Percentiles rank a stretch among this genome's conserved stretches.
phyloP scores from a whole-genome alignment of 2,113 vertebrate genomes.

The Takifugu bimaculatus region DNA sequence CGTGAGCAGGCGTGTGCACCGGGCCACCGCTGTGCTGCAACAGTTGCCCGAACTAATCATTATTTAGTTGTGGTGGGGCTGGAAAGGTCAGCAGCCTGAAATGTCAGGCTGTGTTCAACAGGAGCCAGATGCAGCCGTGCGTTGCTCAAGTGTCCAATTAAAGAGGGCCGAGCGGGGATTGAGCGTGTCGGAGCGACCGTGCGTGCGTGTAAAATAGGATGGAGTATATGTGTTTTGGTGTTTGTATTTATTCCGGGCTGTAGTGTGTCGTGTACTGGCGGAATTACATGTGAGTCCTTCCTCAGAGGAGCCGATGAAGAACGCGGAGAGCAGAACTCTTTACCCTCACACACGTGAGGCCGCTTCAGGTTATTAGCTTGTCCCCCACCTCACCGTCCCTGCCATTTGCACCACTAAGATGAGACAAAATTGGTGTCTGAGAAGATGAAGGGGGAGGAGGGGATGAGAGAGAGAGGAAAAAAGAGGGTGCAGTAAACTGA shows the following conservation, averaged over 20 bases:
- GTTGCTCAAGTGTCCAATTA: slow-evolving; percentile 93
- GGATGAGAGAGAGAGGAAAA: no score
- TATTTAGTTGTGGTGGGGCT: slow-evolving; percentile 89
- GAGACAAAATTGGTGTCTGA: no score
- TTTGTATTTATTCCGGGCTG: slow-evolving; percentile 1
- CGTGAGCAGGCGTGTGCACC: slow-evolving; percentile 22
- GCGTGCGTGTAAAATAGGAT: slow-evolving; percentile 18
- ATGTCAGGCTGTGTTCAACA: slow-evolving; percentile 97
- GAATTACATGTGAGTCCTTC: slow-evolving; percentile 66
- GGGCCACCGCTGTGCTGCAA: slow-evolving; percentile 84
- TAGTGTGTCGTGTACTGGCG: slow-evolving; percentile 1
- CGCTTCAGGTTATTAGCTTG: slow-evolving; percentile 62
- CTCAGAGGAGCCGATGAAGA: slow-evolving; percentile 69
- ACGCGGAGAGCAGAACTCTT: slow-evolving; percentile 48
- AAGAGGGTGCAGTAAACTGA: slow-evolving; percentile 26
- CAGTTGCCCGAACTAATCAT: slow-evolving; percentile 95
- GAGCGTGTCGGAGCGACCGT: slow-evolving; percentile 46
- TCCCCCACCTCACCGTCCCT: slow-evolving; percentile 33
- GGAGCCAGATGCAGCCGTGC: slow-evolving; percentile 83
- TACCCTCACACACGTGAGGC: slow-evolving; percentile 19
- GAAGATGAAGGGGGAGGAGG: no score
- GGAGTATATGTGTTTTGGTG: background rate
- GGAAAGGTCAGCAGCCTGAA: slow-evolving; percentile 99
- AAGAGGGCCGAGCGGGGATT: slow-evolving; percentile 76
- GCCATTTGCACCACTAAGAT: no score